These are phyloP conservation scores for Pangasius mekongensis DNA, from an alignment of 2,797 vertebrate species.

Conservation along the genomic window DNA sequence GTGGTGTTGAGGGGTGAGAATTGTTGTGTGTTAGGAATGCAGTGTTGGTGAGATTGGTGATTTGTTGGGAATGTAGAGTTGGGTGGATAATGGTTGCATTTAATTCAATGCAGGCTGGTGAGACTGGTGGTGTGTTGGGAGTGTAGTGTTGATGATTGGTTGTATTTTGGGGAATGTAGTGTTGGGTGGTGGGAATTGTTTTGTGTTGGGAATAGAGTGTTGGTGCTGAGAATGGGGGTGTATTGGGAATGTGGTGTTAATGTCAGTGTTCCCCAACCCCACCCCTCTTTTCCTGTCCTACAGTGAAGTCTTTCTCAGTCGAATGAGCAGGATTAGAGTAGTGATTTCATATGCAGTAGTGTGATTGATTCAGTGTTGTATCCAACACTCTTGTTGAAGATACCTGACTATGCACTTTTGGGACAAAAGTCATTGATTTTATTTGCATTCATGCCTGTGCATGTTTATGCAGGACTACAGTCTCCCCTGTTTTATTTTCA, in stretches of 20 bases:
- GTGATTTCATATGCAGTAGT: background rate
- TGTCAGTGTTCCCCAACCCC: background rate
- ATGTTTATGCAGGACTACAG: background rate
- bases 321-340: background rate
- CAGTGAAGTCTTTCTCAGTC: background rate
- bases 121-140: background rate
- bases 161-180: background rate
- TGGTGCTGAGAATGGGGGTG: background rate
- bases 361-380: background rate
- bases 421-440: background rate
- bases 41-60: background rate
- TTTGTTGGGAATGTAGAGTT: background rate
- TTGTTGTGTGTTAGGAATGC: background rate
- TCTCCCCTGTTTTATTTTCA: background rate
- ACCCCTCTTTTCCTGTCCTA: background rate
- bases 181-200: background rate
- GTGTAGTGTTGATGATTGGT: background rate
- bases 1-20: background rate
- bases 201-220: background rate
- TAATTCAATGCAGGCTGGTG: background rate
- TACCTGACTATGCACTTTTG: background rate
- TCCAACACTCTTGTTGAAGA: background rate
- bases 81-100: background rate
- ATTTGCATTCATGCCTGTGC: background rate
- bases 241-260: background rate